Conservation (phyloP, 1,140 invertebrate species). For the Aphelenchoides fujianensis region DNA sequence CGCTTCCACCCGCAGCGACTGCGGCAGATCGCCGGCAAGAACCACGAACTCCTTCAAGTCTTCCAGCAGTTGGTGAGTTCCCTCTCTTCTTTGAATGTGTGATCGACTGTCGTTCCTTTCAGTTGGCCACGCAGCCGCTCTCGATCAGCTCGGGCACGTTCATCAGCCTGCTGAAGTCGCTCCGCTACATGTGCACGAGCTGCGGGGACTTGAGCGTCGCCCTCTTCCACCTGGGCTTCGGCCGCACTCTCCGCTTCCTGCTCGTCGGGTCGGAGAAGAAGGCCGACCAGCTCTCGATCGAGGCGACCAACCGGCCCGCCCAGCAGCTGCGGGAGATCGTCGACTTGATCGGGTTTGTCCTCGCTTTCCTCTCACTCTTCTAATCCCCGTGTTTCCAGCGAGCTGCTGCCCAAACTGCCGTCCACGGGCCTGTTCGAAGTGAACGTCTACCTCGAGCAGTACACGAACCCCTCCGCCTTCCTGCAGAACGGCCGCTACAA, state of each 20-base stretch:
- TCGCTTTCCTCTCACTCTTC: constrained; percentile 6
- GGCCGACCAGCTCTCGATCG: constrained; percentile 11
- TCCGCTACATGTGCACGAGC: constrained; percentile 48
- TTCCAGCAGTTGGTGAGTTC: constrained; percentile 77
- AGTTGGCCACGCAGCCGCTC: constrained; percentile 48
- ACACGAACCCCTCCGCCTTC: constrained; percentile 14
- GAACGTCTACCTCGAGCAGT: constrained; percentile 19
- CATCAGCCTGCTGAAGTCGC: constrained; percentile 48
- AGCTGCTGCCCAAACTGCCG: constrained; percentile 54
- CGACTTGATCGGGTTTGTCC: constrained; percentile 44
- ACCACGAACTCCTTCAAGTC: constrained; percentile 66
- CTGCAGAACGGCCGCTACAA: constrained; percentile 16
- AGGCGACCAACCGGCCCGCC: constrained; percentile 34
- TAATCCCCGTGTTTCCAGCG: constrained; percentile 43
- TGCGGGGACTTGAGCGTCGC: constrained; percentile 55
- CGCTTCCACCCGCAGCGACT: constrained; percentile 83
- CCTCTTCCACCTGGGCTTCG: constrained; percentile 48
- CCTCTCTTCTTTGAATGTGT: constrained; percentile 2
- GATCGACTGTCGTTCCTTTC: constrained; percentile 25
- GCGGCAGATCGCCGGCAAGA: constrained; percentile 90
- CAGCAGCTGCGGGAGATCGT: constrained; percentile 58
- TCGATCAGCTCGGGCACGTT: constrained; percentile 53
- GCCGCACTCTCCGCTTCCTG: constrained; percentile 50
- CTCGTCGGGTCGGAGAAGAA: constrained; percentile 48
- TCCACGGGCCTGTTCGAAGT: constrained; percentile 45